Evolutionary conservation across 92 coral and sea anemone species (phyloP).

Genomic region (Parazoanthus atlanticus): DNA sequence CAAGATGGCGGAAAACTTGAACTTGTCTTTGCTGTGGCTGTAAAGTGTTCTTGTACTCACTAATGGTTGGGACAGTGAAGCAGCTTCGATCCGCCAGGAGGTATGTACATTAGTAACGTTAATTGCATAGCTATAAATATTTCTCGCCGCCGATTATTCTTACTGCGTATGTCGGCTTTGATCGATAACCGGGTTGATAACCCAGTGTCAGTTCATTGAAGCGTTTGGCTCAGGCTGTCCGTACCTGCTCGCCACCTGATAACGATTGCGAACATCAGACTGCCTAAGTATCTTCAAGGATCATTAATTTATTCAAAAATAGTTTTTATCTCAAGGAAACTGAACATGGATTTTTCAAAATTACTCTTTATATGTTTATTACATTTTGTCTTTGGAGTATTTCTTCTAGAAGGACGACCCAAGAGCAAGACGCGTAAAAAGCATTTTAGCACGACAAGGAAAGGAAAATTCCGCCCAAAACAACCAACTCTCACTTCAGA

Average conservation of each 20-base stretch:
- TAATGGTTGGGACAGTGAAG: neutral
- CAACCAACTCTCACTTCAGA: conserved; percentile 66
- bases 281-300: conserved; percentile 68
- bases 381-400: conserved; percentile 42
- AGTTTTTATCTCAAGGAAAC: conserved; percentile 25
- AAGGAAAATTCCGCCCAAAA: conserved; percentile 43
- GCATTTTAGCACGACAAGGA: conserved; percentile 48
- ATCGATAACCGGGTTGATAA: conserved; percentile 8
- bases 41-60: no score
- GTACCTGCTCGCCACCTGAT: conserved; percentile 76
- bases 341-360: conserved; percentile 57
- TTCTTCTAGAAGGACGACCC: conserved; percentile 44
- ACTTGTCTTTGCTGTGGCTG: neutral
- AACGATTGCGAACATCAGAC: conserved; percentile 72
- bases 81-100: neutral
- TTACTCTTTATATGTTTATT: conserved; percentile 31
- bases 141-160: neutral
- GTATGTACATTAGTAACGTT: neutral
- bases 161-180: neutral
- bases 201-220: conserved; percentile 45
- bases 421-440: conserved; percentile 31
- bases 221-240: conserved; percentile 55
- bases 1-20: conserved; percentile 21
- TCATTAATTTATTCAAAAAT: conserved; percentile 69
- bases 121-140: neutral